Evolutionary conservation across 2,888 invertebrate species (phyloP).

Genomic region (Plagiodera versicolora): DNA sequence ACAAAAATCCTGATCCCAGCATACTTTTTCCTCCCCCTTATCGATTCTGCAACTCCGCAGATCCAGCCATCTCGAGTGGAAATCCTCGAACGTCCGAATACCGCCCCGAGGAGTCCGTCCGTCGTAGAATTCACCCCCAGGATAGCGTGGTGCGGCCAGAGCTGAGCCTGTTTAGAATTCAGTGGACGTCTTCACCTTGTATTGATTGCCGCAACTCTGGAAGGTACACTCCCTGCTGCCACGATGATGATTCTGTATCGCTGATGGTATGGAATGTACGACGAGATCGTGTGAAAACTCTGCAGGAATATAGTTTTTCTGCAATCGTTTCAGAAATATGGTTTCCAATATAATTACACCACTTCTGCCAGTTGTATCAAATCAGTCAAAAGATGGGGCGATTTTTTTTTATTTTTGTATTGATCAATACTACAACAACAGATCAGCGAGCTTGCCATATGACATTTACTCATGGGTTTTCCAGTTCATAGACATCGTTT

Average conservation of each 20-base stretch:
- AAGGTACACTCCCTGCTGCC: conserved; percentile 13
- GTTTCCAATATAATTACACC: too few species aligned
- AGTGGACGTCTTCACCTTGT: conserved; percentile 63
- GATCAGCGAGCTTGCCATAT: too few species aligned
- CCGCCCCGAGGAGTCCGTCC: conserved; percentile 30
- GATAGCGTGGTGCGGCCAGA: conserved; percentile 27
- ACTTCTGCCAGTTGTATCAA: too few species aligned
- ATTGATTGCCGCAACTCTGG: conserved; percentile 63
- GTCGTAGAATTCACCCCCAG: conserved; percentile 33
- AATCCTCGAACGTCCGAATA: conserved; percentile 17
- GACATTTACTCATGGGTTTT: too few species aligned
- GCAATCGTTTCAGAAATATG: too few species aligned
- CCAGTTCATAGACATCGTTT: too few species aligned
- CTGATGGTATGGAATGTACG: background rate
- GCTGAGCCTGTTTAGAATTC: conserved; percentile 61
- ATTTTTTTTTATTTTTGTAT: too few species aligned
- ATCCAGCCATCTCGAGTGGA: background rate
- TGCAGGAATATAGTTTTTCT: background rate
- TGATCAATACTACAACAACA: too few species aligned
- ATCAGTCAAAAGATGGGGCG: too few species aligned
- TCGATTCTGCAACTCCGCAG: background rate
- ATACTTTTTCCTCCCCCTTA: background rate
- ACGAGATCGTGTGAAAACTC: background rate
- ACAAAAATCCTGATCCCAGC: too few species aligned
- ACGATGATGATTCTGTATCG: conserved; percentile 21